Evolutionary conservation across 2,113 vertebrate species (phyloP), one percentile per base, ranked within the genome.

Genomic region (Felis catus): DNA sequence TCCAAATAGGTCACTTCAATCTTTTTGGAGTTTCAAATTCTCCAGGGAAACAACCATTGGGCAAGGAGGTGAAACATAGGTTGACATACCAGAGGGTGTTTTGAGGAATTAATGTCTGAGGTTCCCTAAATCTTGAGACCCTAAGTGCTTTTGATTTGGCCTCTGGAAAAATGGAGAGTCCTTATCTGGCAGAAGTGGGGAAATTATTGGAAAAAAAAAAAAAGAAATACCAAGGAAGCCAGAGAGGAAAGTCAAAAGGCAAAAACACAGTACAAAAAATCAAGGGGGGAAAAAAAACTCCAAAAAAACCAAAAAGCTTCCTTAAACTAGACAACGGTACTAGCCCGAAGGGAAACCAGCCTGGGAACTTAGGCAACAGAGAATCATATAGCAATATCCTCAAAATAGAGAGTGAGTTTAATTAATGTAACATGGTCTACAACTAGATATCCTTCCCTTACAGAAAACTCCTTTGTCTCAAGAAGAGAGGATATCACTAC

Each of bases 111-210:
- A 73, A 39, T 83, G 11, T 23, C 58, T 71, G 68, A 51, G 41
- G 55, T 70, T 70, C 29, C 74, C 78, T 82, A 83, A 89, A 53
- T 68, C 61, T 15, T 89, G n/a, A 92, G 96, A 96, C 58, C 81
- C 71, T 70, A 71, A 25, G 25, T 48, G 41, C 18, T 89, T 87
- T 89, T 80, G 8, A 36, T 80, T 91, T 65, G 94, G 23, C 78
- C 12, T 66, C 33, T 9, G 79, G 27, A 58, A 93, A 79, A 89
- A 66, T 25, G 41, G 15, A 78, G n/a, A 85, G 89, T 80, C 84
- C 3, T 48, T 66, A 74, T 1, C 1, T 68, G 21, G 53, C 45
- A 68, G 15, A 74, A 89, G 25, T 78, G 8, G 19, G 10, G 55
- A 90, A 79, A 84, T 70, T 39, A 48, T 16, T 12, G 61, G 4